Base-by-base conservation (phyloP, 53 echinoderm and acorn worm species). In the Holothuria leucospilota region DNA sequence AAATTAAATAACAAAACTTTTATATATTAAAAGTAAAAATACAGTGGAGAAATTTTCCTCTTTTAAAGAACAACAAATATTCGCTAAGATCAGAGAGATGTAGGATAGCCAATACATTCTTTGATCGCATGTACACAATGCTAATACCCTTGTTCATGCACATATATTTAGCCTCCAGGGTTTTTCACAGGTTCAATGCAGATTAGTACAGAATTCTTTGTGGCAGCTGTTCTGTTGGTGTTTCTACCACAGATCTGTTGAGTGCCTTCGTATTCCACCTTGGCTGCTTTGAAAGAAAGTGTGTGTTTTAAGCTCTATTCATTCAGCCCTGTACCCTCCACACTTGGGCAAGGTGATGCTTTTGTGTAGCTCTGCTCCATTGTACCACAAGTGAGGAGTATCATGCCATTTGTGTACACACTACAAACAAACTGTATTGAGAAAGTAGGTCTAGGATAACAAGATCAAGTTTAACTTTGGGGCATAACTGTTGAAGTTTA, bases 361-460 rank as follows among this genome's bases (percentile, higher is more conserved):
- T 20, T 75, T 75, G 75, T 75, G 75, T 51, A 39, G 20, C n/a
- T 21, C 34, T 4, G 21, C 34, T 39, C 39, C 39, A 72, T 72
- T 72, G 39, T 39, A 10, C 75, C 16, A 75, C 11, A 26, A 25
- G n/a, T 68, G 25, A 25, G 75, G 21, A 75, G 75, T 75, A 75
- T 75, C 75, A 75, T 75, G 75, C 49, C 49, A 51, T 75, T 51
- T 75, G 75, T 75, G 75, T 75, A 75, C 75, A 75, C 75, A 75
- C 75, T 52, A 75, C 75, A 75, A 75, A 75, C 53, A 75, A 49
- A 75, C 27, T 52, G 53, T 52, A 49, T 75, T 75, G 75, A 75
- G 53, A 53, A 75, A 75, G 41, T 75, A 75, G 75, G 75, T 75
- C 75, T 75, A 23, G 53, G 75, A 75, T 75, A 75, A 75, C 53